Evolutionary conservation across 2,113 vertebrate genomes (phyloP), one percentile per base, ranked within the genome.

Genomic region (Gorsachius goisagi): DNA sequence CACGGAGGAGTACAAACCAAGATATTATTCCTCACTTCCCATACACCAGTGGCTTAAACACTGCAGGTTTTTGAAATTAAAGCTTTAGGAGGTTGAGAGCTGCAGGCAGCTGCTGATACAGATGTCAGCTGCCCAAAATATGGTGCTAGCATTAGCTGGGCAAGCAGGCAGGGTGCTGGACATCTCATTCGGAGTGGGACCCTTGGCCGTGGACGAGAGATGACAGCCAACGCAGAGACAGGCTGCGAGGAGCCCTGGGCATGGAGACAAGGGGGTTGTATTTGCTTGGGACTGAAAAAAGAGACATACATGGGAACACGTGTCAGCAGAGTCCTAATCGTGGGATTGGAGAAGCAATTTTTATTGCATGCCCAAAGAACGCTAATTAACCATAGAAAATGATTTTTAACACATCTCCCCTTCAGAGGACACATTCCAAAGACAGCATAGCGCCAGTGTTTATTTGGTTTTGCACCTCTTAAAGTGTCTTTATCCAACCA

Each of bases 201-300:
- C 9, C 83, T 20, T 1, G 3, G 33, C 27, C 11, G 13, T 0
- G 5, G 37, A 35, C 0, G 0, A 41, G 22, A 47, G 52, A 37
- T 0, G 10, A 39, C 39, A 37, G 41, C 11, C 35, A 24, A n/a
- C 1, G 5, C 1, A 1, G 37, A 50, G 55, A 50, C 14, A 39
- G 35, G 63, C 44, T 71, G 64, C 3, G 2, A 82, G 63, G 35
- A 76, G n/a, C 47, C 77, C 16, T 17, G 2, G 2, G 56, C 20
- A 2, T 2, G 49, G 37, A 30, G 55, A 28, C 32, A 6, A 56
- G 23, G 33, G 20, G 15, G 13, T 30, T 50, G 5, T 9, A n/a
- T 64, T 32, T 76, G 49, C 41, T 41, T 44, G 32, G 55, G 35
- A 37, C n/a, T 11, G n/a, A 71, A 35, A 35, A 47, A 32, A 37